These are phyloP conservation scores for Mystacornis crossleyi DNA, from an alignment of 2,113 vertebrate genomes.

Conservation along the genomic window DNA sequence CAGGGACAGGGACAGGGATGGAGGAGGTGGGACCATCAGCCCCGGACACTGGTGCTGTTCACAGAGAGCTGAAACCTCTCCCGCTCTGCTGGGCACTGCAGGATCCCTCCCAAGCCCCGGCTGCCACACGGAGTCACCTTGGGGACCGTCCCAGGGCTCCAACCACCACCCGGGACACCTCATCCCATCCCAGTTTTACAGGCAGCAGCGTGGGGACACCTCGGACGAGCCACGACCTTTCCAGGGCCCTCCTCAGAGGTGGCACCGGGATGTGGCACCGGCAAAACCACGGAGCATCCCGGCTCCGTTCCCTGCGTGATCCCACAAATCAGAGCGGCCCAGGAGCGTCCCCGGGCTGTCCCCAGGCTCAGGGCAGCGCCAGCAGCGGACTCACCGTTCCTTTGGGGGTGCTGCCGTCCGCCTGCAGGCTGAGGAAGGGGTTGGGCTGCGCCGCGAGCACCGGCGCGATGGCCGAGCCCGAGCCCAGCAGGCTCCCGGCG, in stretches of 20 bases:
- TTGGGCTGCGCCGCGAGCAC: conserved; percentile 82
- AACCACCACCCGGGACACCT: neutral
- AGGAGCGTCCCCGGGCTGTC: neutral
- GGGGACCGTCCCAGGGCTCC: too few relatives aligned
- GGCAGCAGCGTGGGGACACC: neutral
- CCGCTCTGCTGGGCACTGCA: too few relatives aligned
- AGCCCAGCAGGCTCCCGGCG: neutral
- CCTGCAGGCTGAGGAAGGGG: conserved; percentile 80
- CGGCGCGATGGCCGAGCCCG: conserved; percentile 60
- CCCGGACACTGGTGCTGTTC: too few relatives aligned
- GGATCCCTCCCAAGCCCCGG: too few relatives aligned
- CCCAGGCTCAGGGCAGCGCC: neutral
- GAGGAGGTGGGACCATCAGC: too few relatives aligned
- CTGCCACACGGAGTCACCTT: too few relatives aligned
- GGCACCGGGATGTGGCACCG: neutral
- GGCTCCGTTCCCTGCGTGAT: neutral
- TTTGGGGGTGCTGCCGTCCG: conserved; percentile 78
- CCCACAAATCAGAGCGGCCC: neutral
- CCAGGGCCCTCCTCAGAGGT: neutral
- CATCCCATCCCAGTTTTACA: neutral
- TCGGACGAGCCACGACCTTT: neutral
- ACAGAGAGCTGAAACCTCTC: too few relatives aligned
- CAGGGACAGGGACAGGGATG: too few relatives aligned
- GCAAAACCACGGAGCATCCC: neutral
- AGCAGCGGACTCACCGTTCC: conserved; percentile 78